Evolutionary conservation across 2,888 invertebrate species (phyloP).

Genomic region (Empis livida): DNA sequence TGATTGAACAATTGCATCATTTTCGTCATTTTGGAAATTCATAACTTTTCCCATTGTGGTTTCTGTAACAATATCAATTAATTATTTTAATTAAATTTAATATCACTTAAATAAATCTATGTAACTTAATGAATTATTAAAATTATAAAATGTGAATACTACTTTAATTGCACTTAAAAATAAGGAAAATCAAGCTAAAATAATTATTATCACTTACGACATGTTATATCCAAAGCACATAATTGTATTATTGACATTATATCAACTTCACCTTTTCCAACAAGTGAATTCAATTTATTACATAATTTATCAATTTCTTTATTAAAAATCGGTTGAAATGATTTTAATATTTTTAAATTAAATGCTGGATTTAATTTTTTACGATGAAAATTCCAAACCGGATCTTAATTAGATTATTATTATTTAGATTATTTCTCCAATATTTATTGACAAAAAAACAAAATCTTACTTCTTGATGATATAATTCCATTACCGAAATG

Average conservation of each 20-base stretch:
- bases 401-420: too few species aligned
- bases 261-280: slow-evolving; percentile 10
- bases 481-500: neutral
- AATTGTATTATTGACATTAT: neutral
- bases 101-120: too few species aligned
- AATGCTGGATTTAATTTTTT: neutral
- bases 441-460: too few species aligned
- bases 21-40: slow-evolving; percentile 25
- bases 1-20: slow-evolving; percentile 16
- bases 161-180: too few species aligned
- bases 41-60: slow-evolving; percentile 31
- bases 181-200: too few species aligned
- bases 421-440: too few species aligned
- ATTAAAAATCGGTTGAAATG: slow-evolving; percentile 29
- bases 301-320: slow-evolving; percentile 22
- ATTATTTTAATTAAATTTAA: too few species aligned
- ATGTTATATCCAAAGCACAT: slow-evolving; percentile 26
- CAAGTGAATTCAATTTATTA: too few species aligned
- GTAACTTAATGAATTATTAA: too few species aligned
- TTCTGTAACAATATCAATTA: too few species aligned
- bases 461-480: neutral
- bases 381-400: neutral
- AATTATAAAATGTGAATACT: too few species aligned
- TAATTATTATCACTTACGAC: slow-evolving; percentile 29
- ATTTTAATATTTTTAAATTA: slow-evolving; percentile 21